Evolutionary conservation across 2,888 invertebrate genomes (phyloP).

Genomic region (Leucoma salicis): DNA sequence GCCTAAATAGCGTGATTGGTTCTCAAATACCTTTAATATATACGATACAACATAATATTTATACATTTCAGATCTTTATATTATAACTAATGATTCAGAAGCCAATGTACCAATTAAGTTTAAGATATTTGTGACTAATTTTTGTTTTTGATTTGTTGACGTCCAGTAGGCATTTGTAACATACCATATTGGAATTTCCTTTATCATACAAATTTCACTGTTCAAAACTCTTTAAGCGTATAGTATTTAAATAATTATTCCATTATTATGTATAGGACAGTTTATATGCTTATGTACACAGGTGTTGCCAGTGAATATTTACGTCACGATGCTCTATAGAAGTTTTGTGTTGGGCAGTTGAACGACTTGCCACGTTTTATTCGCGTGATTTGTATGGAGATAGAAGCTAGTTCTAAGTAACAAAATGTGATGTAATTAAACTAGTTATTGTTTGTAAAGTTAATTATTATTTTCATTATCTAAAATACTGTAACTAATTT

Average conservation of each 20-base stretch:
- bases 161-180: no score
- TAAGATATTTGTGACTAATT: no score
- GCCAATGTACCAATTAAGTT: no score
- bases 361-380: background rate
- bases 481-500: no score
- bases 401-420: background rate
- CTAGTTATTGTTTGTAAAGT: no score
- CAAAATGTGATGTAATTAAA: background rate
- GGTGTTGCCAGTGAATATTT: constrained; percentile 23
- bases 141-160: no score
- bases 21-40: no score
- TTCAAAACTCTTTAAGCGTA: constrained; percentile 10
- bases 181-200: constrained; percentile 1
- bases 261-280: constrained; percentile 8
- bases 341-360: constrained; percentile 5
- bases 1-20: no score
- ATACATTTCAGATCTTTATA: no score
- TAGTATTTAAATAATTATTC: constrained; percentile 6
- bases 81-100: no score
- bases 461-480: no score
- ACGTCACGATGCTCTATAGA: constrained; percentile 9
- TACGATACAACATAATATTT: no score
- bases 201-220: constrained; percentile 2
- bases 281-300: constrained; percentile 16
- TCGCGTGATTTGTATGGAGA: background rate